Evolutionary conservation across 2,888 invertebrate genomes (phyloP).

Genomic region (Chirona hameri): DNA sequence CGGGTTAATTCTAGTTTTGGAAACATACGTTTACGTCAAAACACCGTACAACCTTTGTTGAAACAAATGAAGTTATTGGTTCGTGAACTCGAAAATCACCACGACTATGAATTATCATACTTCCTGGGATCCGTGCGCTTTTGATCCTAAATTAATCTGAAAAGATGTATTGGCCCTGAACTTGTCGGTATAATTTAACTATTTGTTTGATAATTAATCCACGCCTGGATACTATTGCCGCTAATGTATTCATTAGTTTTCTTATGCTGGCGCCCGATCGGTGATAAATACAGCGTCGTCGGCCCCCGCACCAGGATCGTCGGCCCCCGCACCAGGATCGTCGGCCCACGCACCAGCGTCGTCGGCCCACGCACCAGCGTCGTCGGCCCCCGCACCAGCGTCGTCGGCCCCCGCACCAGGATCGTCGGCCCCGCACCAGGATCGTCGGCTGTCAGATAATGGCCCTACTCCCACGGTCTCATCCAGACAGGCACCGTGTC

Average conservation of each 20-base stretch:
- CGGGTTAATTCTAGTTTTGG: too few relatives aligned
- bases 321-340: not conserved
- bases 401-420: not conserved
- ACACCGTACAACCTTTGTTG: too few relatives aligned
- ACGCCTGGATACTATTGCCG: not conserved
- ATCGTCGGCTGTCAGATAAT: not conserved
- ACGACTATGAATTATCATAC: too few relatives aligned
- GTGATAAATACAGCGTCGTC: not conserved
- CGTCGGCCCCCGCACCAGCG: not conserved
- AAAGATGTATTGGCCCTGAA: too few relatives aligned
- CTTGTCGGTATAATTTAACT: not conserved
- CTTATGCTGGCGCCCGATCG: not conserved
- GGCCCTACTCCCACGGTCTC: not conserved
- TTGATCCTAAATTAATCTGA: too few relatives aligned
- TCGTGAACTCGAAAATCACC: too few relatives aligned
- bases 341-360: not conserved
- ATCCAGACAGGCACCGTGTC: not conserved
- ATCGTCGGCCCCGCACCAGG: too few relatives aligned
- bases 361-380: not conserved
- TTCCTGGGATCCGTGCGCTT: too few relatives aligned
- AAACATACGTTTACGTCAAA: too few relatives aligned
- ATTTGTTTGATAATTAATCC: not conserved
- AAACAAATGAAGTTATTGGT: too few relatives aligned
- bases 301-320: not conserved
- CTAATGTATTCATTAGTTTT: conserved; percentile 3